phyloP scores from a whole-genome alignment of 2,888 invertebrate species.

The Drosophila nigricruria region DNA sequence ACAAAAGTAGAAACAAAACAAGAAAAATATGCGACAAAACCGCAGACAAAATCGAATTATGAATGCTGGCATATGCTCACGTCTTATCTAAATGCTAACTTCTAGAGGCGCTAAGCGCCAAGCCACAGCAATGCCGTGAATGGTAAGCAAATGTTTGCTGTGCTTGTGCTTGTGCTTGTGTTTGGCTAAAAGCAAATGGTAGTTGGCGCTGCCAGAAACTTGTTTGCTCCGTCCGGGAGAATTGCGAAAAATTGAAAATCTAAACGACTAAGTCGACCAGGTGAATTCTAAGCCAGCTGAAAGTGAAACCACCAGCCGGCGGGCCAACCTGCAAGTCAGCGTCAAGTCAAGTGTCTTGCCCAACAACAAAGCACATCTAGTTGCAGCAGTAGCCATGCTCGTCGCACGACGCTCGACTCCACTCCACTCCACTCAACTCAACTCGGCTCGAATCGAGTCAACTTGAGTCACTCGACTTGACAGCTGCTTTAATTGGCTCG shows the following conservation, averaged over 20 bases:
- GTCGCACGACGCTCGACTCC: conserved; percentile 21
- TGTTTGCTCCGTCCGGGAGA: conserved; percentile 62
- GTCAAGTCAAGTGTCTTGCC: conserved; percentile 64
- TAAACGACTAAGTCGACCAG: conserved; percentile 48
- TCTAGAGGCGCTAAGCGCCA: conserved; percentile 50
- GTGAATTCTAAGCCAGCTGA: conserved; percentile 77
- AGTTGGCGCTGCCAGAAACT: conserved; percentile 48
- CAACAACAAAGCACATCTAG: conserved; percentile 54
- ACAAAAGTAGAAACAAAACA: not conserved
- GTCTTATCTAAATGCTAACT: conserved; percentile 48
- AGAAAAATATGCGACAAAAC: conserved; percentile 27
- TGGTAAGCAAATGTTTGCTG: conserved; percentile 59
- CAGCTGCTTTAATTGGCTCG: conserved; percentile 57
- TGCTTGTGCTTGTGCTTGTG: conserved; percentile 26
- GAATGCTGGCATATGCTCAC: conserved; percentile 14
- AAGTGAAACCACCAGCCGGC: conserved; percentile 66
- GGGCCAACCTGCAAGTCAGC: conserved; percentile 25
- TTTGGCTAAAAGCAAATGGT: conserved; percentile 32
- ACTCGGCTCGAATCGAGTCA: conserved; percentile 1
- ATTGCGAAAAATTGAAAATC: conserved; percentile 76
- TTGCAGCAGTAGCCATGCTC: conserved; percentile 32
- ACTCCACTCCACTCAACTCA: conserved; percentile 14
- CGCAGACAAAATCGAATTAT: conserved; percentile 34
- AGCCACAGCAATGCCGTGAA: conserved; percentile 11
- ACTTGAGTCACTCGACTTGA: conserved; percentile 14